These are phyloP conservation scores for Epicampocera succincta DNA, from an alignment of 2,888 invertebrate genomes.

Conservation along the genomic window DNA sequence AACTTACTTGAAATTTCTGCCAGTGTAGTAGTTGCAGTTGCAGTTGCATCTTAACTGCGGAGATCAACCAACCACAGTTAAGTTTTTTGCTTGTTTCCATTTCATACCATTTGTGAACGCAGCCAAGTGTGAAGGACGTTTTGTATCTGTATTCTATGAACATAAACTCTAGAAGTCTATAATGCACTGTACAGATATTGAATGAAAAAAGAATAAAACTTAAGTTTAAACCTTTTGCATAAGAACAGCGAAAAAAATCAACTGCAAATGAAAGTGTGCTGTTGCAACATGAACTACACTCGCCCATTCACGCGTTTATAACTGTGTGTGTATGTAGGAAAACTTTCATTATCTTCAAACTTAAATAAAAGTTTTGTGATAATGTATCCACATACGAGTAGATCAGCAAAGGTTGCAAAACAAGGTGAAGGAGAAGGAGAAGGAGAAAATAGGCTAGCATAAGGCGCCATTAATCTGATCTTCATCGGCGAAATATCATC, in stretches of 20 bases:
- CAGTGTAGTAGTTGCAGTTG: constrained; percentile 36
- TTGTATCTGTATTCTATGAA: constrained; percentile 65
- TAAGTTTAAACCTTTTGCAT: constrained; percentile 27
- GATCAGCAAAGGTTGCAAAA: constrained; percentile 31
- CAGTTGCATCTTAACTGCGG: constrained; percentile 10
- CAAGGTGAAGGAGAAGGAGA: constrained; percentile 5
- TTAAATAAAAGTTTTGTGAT: constrained; percentile 41
- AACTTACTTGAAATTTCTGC: not conserved
- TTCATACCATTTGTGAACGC: constrained; percentile 63
- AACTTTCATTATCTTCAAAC: constrained; percentile 64
- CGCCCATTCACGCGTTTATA: no score
- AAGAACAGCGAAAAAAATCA: constrained; percentile 17
- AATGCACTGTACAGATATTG: constrained; percentile 22
- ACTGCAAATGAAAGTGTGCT: constrained; percentile 50
- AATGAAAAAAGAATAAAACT: constrained; percentile 4
- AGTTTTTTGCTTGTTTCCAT: constrained; percentile 8
- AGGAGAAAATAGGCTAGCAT: constrained; percentile 16
- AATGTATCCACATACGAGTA: no score
- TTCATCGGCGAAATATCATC: constrained; percentile 39
- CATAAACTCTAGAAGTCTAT: constrained; percentile 52
- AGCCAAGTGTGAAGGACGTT: constrained; percentile 79
- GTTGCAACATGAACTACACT: constrained; percentile 34
- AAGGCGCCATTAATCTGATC: constrained; percentile 66
- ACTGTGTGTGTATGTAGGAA: not conserved
- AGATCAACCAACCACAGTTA: constrained; percentile 35